A percentile compares a stretch with the other conserved stretches of the same genome.
These are phyloP conservation scores for Bagarius yarrelli DNA, from an alignment of 2,113 vertebrate species.

Conservation along the genomic window DNA sequence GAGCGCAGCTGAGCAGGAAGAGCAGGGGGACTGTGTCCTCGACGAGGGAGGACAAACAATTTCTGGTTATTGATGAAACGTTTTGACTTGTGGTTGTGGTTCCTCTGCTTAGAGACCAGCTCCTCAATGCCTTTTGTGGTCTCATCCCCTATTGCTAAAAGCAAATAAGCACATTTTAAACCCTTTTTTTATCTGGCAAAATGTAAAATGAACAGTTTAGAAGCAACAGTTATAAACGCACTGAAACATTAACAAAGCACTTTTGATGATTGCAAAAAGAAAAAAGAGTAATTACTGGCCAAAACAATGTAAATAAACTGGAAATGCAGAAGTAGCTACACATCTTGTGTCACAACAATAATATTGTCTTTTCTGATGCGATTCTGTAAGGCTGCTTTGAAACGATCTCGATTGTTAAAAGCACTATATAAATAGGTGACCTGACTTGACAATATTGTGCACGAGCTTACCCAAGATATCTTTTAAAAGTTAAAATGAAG, in stretches of 20 bases:
- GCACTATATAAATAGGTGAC: no score
- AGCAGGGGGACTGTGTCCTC: constrained; percentile 60
- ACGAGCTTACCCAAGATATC: background rate
- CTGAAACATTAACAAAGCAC: background rate
- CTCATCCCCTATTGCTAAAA: constrained; percentile 78
- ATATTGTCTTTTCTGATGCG: no score
- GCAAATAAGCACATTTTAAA: background rate
- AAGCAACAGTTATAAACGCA: background rate
- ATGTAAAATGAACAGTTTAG: background rate
- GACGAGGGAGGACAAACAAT: constrained; percentile 57
- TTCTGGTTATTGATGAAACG: background rate
- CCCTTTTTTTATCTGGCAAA: background rate
- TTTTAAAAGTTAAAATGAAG: no score
- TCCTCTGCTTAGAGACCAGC: constrained; percentile 80
- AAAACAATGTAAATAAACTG: background rate
- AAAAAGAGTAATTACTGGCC: background rate
- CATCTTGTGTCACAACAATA: background rate
- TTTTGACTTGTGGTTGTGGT: constrained; percentile 38
- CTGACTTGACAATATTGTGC: no score
- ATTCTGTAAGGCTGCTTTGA: no score
- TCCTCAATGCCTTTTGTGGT: constrained; percentile 76
- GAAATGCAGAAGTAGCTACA: background rate
- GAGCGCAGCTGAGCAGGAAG: constrained; percentile 77
- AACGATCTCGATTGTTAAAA: no score
- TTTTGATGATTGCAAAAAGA: background rate